Evolutionary conservation across 2,797 vertebrate species (phyloP).

Genomic region (Sciaenops ocellatus): DNA sequence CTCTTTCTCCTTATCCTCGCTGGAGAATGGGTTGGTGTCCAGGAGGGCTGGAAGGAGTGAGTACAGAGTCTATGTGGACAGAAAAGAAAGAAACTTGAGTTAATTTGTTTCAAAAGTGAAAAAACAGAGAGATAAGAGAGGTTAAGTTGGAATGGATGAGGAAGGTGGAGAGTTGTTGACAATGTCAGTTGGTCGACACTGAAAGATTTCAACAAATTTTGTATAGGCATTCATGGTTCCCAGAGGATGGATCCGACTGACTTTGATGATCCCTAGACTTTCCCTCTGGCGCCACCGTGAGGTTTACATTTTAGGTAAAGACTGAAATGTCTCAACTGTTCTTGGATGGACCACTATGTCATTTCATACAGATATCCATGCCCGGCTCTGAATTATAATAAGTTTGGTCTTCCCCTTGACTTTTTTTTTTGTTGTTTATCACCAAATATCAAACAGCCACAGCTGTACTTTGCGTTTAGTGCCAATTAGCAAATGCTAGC

Average conservation of each 20-base stretch:
- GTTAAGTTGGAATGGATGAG: no score
- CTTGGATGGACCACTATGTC: not conserved
- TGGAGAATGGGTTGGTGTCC: constrained; percentile 94
- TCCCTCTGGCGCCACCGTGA: not conserved
- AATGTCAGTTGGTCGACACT: not conserved
- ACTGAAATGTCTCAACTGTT: not conserved
- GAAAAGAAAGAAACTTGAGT: constrained; percentile 12
- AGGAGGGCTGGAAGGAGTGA: constrained; percentile 92
- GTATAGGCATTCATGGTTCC: not conserved
- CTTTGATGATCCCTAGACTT: not conserved
- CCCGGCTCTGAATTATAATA: not conserved
- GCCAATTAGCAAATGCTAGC: no score
- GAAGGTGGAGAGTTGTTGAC: no score
- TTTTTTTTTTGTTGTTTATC: not conserved
- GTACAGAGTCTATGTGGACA: constrained; percentile 88
- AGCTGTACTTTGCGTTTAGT: no score
- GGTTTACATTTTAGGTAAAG: not conserved
- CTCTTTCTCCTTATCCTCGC: constrained; percentile 82
- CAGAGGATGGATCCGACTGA: not conserved
- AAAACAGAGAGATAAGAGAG: not conserved
- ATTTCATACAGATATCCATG: not conserved
- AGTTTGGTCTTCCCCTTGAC: no score
- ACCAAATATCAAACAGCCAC: not conserved
- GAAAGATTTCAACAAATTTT: not conserved
- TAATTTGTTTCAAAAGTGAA: not conserved